phyloP scores from a whole-genome alignment of 2,797 vertebrate genomes.

The Chloroceryle inda region DNA sequence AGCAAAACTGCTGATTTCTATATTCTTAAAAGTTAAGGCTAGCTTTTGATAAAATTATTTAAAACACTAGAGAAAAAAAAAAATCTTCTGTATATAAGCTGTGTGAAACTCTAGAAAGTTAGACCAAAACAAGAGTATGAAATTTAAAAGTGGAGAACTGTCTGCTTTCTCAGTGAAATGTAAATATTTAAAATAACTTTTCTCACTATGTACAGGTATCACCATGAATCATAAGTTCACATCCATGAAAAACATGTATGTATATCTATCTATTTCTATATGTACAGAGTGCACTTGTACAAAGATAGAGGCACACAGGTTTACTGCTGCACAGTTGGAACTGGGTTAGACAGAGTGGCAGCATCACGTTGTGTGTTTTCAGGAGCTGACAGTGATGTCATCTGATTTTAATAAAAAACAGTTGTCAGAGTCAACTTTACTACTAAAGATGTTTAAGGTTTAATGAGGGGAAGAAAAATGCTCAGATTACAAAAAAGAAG shows the following conservation, averaged over 20 bases:
- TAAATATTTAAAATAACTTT: not conserved
- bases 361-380: accelerated
- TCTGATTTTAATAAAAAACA: not conserved
- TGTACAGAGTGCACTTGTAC: not conserved
- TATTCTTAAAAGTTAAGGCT: slow-evolving; percentile 1
- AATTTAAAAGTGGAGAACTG: not conserved
- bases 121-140: not conserved
- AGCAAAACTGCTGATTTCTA: slow-evolving; percentile 59
- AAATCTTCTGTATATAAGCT: not conserved
- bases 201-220: not conserved
- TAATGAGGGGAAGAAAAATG: not conserved
- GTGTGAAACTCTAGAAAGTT: not conserved
- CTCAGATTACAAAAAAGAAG: accelerated
- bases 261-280: not conserved
- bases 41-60: not conserved
- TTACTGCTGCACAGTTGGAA: not conserved
- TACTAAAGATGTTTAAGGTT: not conserved
- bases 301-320: not conserved
- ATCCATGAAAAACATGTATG: not conserved
- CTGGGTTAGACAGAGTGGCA: not conserved
- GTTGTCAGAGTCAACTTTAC: not conserved
- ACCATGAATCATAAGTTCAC: not conserved
- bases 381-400: not conserved
- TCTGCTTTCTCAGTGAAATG: not conserved
- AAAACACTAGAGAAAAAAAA: not conserved